Evolutionary conservation across 2,113 vertebrate genomes (phyloP), one percentile per base, ranked within the genome.

Genomic region (Eretmodus cyanostictus): DNA sequence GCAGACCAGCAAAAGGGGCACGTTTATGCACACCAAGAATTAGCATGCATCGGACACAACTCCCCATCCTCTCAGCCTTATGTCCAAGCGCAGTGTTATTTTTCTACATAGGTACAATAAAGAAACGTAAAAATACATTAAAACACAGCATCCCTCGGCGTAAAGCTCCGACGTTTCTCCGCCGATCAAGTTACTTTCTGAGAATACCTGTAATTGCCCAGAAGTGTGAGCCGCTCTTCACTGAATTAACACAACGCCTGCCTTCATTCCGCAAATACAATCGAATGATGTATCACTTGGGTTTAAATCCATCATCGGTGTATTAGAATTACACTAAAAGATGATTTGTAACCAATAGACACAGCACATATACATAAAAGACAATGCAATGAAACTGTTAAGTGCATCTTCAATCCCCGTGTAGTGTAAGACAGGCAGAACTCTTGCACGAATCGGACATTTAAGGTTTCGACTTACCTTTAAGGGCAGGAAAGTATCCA

Each of bases 381-480:
- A 6, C 45, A 36, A 16, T 14, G 57, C 5, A 8, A 45, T 17
- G 17, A 68, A 81, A 89, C 51, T 87, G 17, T 53, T 1, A 53
- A 80, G 38, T 40, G 51, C 29, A 27, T 10, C 47, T 84, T 4
- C 38, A 9, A 55, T 82, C 49, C 55, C 22, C 12, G 49, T 13
- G 14, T 51, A 54, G 31, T 11, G 61, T 13, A 22, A 8, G 29
- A 5, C 14, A 84, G 24, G 22, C 47, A 24, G 5, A 87, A 83
- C 57, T 87, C 81, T 2, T 5, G 12, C 76, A 80, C 10, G 5
- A 6, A 81, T 22, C 27, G 47, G 11, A 7, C 24, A 16, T 9
- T 61, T 55, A 5, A 31, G 31, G n/a, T 51, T 34, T 8, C 63
- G 7, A 42, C 94, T 90, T 92, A 95, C 95, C 95, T 94, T 89